These are phyloP conservation scores for Drosophila meridionalis DNA, from an alignment of 2,888 invertebrate genomes.

Conservation along the genomic window DNA sequence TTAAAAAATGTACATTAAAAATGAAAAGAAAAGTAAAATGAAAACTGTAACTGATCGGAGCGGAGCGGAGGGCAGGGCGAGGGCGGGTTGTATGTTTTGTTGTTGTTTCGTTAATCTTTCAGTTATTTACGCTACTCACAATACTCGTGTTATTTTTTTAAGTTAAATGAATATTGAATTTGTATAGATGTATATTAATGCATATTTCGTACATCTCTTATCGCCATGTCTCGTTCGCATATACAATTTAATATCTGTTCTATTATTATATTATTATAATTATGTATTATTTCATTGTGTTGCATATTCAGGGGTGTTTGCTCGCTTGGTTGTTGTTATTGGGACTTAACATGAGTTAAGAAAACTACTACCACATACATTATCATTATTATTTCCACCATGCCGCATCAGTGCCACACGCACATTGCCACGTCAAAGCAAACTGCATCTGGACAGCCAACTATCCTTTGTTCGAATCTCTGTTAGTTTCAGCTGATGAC, in stretches of 20 bases:
- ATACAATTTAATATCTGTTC: conserved; percentile 57
- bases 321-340: conserved; percentile 57
- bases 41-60: conserved; percentile 5
- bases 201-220: conserved; percentile 56
- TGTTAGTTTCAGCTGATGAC: conserved; percentile 91
- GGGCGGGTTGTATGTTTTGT: conserved; percentile 26
- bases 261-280: conserved; percentile 52
- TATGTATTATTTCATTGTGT: conserved; percentile 58
- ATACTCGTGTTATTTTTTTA: conserved; percentile 49
- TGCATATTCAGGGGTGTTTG: conserved; percentile 50
- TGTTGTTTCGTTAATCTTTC: conserved; percentile 22
- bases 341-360: conserved; percentile 82
- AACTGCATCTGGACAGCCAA: conserved; percentile 94
- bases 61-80: conserved; percentile 18
- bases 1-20: conserved; percentile 42
- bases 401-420: conserved; percentile 72
- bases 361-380: conserved; percentile 82
- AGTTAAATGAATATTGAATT: conserved; percentile 61
- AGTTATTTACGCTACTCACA: conserved; percentile 33
- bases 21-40: conserved; percentile 5
- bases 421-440: conserved; percentile 91
- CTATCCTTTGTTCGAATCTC: conserved; percentile 93
- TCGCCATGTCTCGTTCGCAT: conserved; percentile 57
- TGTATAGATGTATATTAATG: conserved; percentile 56
- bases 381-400: conserved; percentile 76